Evolutionary conservation across 1,140 invertebrate genomes (phyloP).

Genomic region (Nautilus pompilius): DNA sequence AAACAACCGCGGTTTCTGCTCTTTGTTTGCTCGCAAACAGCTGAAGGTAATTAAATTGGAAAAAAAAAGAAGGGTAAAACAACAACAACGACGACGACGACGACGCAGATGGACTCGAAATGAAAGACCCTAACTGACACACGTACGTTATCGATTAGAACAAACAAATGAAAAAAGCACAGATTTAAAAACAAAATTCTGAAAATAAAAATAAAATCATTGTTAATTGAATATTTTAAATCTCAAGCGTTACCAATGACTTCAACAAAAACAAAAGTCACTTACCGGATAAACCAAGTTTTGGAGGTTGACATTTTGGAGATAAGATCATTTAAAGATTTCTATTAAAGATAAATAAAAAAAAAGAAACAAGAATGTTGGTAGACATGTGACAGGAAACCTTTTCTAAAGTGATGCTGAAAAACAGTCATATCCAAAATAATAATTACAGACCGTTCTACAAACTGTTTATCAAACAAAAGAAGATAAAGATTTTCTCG

Average conservation of each 20-base stretch:
- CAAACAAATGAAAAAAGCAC: neutral
- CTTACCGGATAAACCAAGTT: slow-evolving; percentile 4
- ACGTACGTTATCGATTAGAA: neutral
- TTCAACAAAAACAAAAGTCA: too few species aligned
- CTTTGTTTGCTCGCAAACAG: slow-evolving; percentile 9
- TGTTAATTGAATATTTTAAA: too few species aligned
- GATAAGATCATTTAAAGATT: slow-evolving; percentile 7
- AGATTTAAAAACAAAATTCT: neutral
- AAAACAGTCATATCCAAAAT: too few species aligned
- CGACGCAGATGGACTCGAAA: neutral
- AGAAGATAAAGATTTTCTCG: too few species aligned
- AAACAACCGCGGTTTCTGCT: neutral
- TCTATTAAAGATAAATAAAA: too few species aligned
- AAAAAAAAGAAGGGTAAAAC: neutral
- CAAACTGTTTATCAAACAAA: too few species aligned
- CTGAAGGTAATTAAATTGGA: slow-evolving; percentile 2
- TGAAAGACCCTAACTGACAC: neutral
- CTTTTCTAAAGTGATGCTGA: too few species aligned
- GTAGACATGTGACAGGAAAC: too few species aligned
- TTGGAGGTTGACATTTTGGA: neutral
- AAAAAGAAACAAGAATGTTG: too few species aligned
- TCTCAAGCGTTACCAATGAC: too few species aligned
- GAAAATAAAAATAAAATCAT: neutral
- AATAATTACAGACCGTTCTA: too few species aligned
- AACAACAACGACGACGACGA: neutral